These are phyloP conservation scores for Cyclophora albipunctata DNA, from an alignment of 2,888 invertebrate genomes.

Conservation along the genomic window DNA sequence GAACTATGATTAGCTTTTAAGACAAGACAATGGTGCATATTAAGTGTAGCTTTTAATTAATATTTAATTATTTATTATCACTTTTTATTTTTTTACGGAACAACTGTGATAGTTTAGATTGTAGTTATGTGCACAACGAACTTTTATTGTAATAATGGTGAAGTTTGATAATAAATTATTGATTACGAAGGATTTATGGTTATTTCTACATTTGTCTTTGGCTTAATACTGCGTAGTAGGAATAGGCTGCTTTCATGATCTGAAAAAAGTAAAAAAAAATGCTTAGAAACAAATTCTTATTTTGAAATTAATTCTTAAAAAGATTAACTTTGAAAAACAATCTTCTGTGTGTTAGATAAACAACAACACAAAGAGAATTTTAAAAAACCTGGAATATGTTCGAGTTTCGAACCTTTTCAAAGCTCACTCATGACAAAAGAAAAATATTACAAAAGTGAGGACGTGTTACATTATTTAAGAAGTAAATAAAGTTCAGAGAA, in stretches of 20 bases:
- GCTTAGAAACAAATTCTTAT: slow-evolving; percentile 3
- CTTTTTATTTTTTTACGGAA: slow-evolving; percentile 48
- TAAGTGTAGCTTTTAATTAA: slow-evolving; percentile 8
- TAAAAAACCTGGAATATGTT: background rate
- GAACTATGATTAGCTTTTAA: slow-evolving; percentile 42
- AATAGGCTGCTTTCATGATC: slow-evolving; percentile 64
- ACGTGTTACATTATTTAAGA: too few species aligned
- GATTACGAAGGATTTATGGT: slow-evolving; percentile 1
- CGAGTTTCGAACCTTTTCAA: background rate
- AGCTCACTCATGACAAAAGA: too few species aligned
- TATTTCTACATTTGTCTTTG: slow-evolving; percentile 33
- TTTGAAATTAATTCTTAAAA: background rate
- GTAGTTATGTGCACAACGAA: slow-evolving; percentile 34
- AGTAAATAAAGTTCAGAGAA: too few species aligned
- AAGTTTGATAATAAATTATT: slow-evolving; percentile 27
- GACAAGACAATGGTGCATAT: too few species aligned
- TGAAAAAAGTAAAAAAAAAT: slow-evolving; percentile 34
- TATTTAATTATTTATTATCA: slow-evolving; percentile 27
- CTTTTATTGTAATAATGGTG: slow-evolving; percentile 13
- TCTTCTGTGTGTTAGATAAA: background rate
- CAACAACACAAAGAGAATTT: background rate
- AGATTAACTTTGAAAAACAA: background rate
- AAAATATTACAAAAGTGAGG: too few species aligned
- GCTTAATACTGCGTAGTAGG: slow-evolving; percentile 55
- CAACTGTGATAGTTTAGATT: slow-evolving; percentile 67